These are phyloP conservation scores for Drosophila kanekoi DNA, from an alignment of 2,888 invertebrate genomes.

Conservation along the genomic window DNA sequence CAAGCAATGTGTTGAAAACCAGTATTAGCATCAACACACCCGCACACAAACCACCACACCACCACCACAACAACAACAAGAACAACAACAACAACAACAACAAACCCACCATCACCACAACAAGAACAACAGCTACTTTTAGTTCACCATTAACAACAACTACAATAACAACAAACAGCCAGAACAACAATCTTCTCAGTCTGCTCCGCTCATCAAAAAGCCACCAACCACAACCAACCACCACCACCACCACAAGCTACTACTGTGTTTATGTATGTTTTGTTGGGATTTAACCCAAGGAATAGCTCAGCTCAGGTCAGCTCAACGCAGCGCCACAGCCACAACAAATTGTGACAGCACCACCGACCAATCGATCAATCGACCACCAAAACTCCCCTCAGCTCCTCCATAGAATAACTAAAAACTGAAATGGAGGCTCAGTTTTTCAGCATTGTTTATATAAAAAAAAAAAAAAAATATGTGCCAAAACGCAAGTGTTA, in stretches of 20 bases:
- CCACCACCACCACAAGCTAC: constrained; percentile 15
- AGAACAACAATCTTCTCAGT: constrained; percentile 58
- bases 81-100: constrained; percentile 9
- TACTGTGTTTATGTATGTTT: constrained; percentile 20
- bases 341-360: constrained; percentile 27
- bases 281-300: constrained; percentile 8
- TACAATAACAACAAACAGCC: constrained; percentile 22
- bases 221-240: constrained; percentile 31
- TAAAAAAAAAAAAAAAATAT: constrained; percentile 8
- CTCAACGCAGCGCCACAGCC: constrained; percentile 22
- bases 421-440: constrained; percentile 25
- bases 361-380: constrained; percentile 17
- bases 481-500: constrained; percentile 24
- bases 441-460: constrained; percentile 27
- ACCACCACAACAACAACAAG: constrained; percentile 4
- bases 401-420: constrained; percentile 32
- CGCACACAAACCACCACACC: constrained; percentile 16
- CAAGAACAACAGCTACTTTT: constrained; percentile 23
- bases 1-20: constrained; percentile 9
- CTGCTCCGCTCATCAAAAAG: constrained; percentile 64
- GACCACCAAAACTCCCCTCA: constrained; percentile 25
- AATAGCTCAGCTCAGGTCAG: constrained; percentile 23
- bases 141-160: constrained; percentile 28
- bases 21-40: constrained; percentile 20
- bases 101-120: constrained; percentile 10